Evolutionary conservation across 2,888 invertebrate species (phyloP), one percentile per base, ranked within the genome.

Genomic region (Entomobrya proxima): DNA sequence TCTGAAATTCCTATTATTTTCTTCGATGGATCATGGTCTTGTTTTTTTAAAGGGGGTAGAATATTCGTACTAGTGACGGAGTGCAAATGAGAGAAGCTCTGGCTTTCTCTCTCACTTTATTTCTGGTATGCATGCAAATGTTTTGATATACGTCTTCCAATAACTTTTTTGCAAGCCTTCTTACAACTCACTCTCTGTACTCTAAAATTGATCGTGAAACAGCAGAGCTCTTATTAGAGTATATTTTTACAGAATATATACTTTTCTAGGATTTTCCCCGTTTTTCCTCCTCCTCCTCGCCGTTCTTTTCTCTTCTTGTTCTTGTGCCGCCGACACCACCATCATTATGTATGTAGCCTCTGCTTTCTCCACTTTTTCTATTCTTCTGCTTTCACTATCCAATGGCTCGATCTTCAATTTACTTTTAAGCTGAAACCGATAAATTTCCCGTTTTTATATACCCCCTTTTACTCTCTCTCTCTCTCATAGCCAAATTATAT

Each of bases 1-100:
- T 76, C 61, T 24, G 52, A 83, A 83, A 76, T 64, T 83, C 82
- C 76, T 83, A 76, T 83, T 83, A 82, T 76, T 67, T 52, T 52
- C n/a, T 52, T 64, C 52, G 61, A 61, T 61, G 44, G 58, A 32
- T 32, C 50, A 18, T 72, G 18, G 32, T 50, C 47, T 15, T 69
- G 27, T 32, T 15, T 13, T 47, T n/a, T 15, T 47, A n/a, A 47
- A 13, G 47, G n/a, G 47, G n/a, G 7, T 7, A n/a, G n/a, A 13
- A n/a, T n/a, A n/a, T n/a, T n/a, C n/a, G n/a, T n/a, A n/a, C n/a
- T n/a, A 55, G 21, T 74, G 75, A 44, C 30, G 32, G 35, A 74
- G 83, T 50, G 83, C 37, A 76, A 83, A 83, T 76, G 83, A 76
- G n/a, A n/a, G 69, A 15, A 81, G 55, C 37, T 30, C 44, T 6